These are phyloP conservation scores for Pseudorasbora parva DNA, from an alignment of 2,113 vertebrate genomes.

Conservation along the genomic window DNA sequence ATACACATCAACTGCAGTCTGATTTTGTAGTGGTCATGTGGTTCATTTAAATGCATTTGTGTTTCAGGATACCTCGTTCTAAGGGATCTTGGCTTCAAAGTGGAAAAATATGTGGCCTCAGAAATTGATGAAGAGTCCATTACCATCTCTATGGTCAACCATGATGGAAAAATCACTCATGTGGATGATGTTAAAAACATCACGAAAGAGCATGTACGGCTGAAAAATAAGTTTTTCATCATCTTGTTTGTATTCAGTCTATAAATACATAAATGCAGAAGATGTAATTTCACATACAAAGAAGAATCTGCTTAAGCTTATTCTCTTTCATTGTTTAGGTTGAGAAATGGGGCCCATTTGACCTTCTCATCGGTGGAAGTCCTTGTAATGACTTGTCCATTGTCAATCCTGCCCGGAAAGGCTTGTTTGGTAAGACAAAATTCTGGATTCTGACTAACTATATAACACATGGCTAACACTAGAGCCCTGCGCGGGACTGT, in stretches of 20 bases:
- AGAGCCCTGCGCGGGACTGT: no score
- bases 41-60: background rate
- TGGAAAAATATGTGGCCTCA: constrained; percentile 88
- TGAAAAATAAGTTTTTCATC: background rate
- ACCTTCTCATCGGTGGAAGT: constrained; percentile 93
- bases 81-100: constrained; percentile 89
- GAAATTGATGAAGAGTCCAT: constrained; percentile 89
- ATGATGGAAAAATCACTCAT: constrained; percentile 84
- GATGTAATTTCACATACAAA: background rate
- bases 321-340: constrained; percentile 71
- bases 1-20: background rate
- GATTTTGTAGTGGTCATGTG: background rate
- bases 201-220: constrained; percentile 80
- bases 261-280: no score
- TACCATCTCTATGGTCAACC: constrained; percentile 76
- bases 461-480: background rate
- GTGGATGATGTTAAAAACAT: constrained; percentile 83
- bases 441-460: background rate
- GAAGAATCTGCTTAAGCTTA: background rate
- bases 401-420: constrained; percentile 87
- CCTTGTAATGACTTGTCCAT: constrained; percentile 91
- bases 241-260: background rate
- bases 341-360: constrained; percentile 90
- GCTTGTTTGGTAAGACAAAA: constrained; percentile 82
- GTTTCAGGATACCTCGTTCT: constrained; percentile 86